A percentile compares a stretch with the other conserved stretches of the same genome.
phyloP scores from a whole-genome alignment of 2,113 vertebrate species.

The Poecilia latipinna region DNA sequence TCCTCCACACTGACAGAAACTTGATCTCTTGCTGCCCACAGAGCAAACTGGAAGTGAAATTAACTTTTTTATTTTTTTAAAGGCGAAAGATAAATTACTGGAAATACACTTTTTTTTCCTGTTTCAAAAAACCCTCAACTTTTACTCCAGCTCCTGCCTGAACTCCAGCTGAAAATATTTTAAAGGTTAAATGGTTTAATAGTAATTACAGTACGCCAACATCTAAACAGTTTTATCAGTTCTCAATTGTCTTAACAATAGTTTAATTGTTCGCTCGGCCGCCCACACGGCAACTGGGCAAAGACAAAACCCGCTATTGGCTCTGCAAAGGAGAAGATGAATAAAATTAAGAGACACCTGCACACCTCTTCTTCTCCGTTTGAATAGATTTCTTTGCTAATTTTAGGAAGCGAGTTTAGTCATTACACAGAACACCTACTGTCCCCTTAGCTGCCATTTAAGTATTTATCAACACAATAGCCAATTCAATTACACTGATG shows the following conservation, averaged over 20 bases:
- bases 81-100: slow-evolving; percentile 5
- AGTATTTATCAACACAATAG: slow-evolving; percentile 69
- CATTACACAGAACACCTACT: slow-evolving; percentile 62
- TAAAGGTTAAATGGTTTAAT: slow-evolving; percentile 76
- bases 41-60: slow-evolving; percentile 13
- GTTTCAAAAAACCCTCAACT: slow-evolving; percentile 32
- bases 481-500: slow-evolving; percentile 66
- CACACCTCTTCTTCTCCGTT: slow-evolving; percentile 62
- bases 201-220: slow-evolving; percentile 72
- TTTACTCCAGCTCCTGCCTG: slow-evolving; percentile 11
- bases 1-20: slow-evolving; percentile 42
- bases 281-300: slow-evolving; percentile 71
- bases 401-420: slow-evolving; percentile 64
- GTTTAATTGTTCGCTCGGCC: slow-evolving; percentile 78
- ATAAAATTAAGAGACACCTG: slow-evolving; percentile 81
- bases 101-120: slow-evolving; percentile 26
- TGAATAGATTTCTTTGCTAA: slow-evolving; percentile 76
- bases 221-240: slow-evolving; percentile 73
- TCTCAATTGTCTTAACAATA: slow-evolving; percentile 79
- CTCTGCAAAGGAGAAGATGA: slow-evolving; percentile 72
- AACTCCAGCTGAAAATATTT: slow-evolving; percentile 37
- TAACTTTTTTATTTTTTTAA: slow-evolving; percentile 16
- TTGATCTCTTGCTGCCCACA: slow-evolving; percentile 30
- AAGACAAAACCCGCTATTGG: slow-evolving; percentile 68
- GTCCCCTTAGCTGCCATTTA: slow-evolving; percentile 57